Percentiles rank a stretch among this genome's conserved stretches.
phyloP scores from a whole-genome alignment of 2,113 vertebrate species.

The Toxotes chatareus region DNA sequence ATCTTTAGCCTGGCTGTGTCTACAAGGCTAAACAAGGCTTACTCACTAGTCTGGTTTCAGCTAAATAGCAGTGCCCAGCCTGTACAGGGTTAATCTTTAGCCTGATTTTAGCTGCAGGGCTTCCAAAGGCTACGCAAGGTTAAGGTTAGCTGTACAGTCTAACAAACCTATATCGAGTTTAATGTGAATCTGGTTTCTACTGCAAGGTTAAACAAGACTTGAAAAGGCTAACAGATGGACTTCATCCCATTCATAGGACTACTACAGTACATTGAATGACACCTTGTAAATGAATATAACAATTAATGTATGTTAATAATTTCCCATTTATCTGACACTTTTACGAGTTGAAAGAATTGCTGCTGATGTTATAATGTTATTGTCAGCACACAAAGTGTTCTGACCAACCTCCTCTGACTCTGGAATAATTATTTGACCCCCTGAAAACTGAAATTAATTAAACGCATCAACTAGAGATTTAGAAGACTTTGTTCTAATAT shows the following conservation, averaged over 20 bases:
- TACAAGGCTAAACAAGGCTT: conserved; percentile 15
- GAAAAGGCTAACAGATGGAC: background rate
- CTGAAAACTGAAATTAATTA: background rate
- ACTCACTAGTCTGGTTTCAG: conserved; percentile 10
- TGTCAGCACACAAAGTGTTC: no score
- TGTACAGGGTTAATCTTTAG: conserved; percentile 42
- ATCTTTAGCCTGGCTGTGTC: conserved; percentile 38
- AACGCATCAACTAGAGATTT: background rate
- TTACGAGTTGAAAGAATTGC: background rate
- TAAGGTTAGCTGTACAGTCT: background rate
- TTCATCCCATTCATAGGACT: background rate
- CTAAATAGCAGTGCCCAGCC: conserved; percentile 8
- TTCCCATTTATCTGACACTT: background rate
- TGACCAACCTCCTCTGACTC: no score
- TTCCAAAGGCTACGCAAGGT: background rate
- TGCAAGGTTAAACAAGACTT: background rate
- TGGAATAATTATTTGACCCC: background rate
- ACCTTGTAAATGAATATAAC: background rate
- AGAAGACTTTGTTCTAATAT: background rate
- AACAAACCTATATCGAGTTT: no score
- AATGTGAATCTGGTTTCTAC: background rate
- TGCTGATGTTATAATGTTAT: no score
- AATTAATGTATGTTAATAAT: background rate
- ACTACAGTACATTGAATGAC: background rate
- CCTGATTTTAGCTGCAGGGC: conserved; percentile 2